Evolutionary conservation across 2,888 invertebrate species (phyloP), one percentile per base, ranked within the genome.

Genomic region (Habrosyne pyritoides): DNA sequence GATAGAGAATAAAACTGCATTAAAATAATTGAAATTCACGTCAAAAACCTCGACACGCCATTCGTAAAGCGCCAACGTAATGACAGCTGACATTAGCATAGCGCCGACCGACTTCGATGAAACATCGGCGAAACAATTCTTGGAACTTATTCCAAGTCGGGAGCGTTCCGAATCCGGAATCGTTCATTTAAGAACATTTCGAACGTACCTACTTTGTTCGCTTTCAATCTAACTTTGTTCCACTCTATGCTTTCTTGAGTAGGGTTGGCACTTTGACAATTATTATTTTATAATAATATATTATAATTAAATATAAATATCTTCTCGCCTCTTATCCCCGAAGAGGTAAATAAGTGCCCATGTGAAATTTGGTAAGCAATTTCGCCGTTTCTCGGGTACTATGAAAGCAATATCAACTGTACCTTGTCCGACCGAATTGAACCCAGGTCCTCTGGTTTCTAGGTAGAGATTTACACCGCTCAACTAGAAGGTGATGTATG

Each of bases 171-270:
- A 69, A 62, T 64, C 53, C 56, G 60, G 64, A 69, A 66, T 73
- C 69, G 71, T 73, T 55, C 55, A 26, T 60, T 72, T 77, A 77
- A 78, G 77, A 78, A 77, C 69, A 52, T 55, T 10, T 10, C 47
- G 33, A 53, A 60, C 61, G 64, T 69, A 66, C 67, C 67, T 67
- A 69, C 63, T 73, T 77, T 74, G 73, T 77, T 81, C 82, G 71
- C 64, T 77, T 79, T 77, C 83, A 82, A 83, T 84, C 77, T 81
- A 84, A 84, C 75, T 84, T 84, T 75, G 75, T 75, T 71, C 75
- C 66, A 59, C 60, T 58, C 56, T 66, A 63, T 62, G 72, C 61
- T 78, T 72, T 68, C 72, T 75, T 71, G 53, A 3, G 0, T 60
- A 82, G 81, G 83, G 82, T 14, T 82, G 77, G 0, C 66, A 52